A percentile compares a stretch with the other conserved stretches of the same genome.
Conservation (phyloP, 2,797 vertebrate genomes). For the Ambastaia sidthimunki region DNA sequence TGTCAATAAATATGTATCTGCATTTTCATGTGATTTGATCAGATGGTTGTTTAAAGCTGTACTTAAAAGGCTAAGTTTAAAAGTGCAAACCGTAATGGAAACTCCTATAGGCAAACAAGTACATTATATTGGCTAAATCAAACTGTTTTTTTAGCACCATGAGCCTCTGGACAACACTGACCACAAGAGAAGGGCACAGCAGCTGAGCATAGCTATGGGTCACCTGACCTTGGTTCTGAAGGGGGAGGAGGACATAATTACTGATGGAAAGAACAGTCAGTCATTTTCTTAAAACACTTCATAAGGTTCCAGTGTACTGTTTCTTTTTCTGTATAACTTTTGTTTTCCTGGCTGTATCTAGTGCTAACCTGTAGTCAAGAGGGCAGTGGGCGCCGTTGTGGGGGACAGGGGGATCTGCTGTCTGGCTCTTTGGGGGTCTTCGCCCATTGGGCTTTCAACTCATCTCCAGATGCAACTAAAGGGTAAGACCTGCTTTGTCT, state of each 20-base stretch:
- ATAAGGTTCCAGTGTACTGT: background rate
- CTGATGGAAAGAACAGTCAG: slow-evolving; percentile 91
- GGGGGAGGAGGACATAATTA: slow-evolving; percentile 91
- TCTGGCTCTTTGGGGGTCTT: slow-evolving; percentile 91
- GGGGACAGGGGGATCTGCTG: slow-evolving; percentile 95
- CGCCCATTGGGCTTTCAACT: slow-evolving; percentile 90
- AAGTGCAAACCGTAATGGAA: too few species aligned
- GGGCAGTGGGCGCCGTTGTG: slow-evolving; percentile 93
- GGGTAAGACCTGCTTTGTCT: slow-evolving; percentile 73
- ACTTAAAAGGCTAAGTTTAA: too few species aligned
- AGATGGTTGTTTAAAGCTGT: too few species aligned
- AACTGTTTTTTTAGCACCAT: slow-evolving; percentile 78
- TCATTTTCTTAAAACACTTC: slow-evolving; percentile 27
- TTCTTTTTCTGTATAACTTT: background rate
- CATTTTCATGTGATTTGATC: too few species aligned
- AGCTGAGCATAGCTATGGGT: slow-evolving; percentile 91
- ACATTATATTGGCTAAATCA: background rate
- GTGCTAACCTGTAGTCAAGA: slow-evolving; percentile 86
- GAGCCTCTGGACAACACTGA: slow-evolving; percentile 83
- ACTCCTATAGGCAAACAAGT: background rate
- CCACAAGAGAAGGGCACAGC: slow-evolving; percentile 81
- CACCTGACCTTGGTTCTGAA: slow-evolving; percentile 94
- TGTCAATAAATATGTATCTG: too few species aligned
- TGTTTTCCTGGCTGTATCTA: slow-evolving; percentile 58
- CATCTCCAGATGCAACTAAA: slow-evolving; percentile 80